Evolutionary conservation across 2,888 invertebrate species (phyloP), one percentile per base, ranked within the genome.

Genomic region (Eilema griseolum): DNA sequence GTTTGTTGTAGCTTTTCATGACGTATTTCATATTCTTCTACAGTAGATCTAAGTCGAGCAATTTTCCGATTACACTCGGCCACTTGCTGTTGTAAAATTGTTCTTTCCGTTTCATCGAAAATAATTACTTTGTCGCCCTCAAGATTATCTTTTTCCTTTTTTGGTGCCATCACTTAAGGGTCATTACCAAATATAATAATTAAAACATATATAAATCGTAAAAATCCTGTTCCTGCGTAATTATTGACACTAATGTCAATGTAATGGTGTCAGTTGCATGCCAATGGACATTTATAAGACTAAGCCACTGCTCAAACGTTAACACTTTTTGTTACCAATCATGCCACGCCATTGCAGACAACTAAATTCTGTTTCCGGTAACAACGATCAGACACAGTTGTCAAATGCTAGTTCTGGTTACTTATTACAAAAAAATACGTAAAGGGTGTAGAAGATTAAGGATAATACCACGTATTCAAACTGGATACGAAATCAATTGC

Each of bases 41-140:
- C 95, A 62, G 96, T 95, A 16, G 94, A 86, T 68, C 97, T 95
- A 11, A 98, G 92, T 89, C 98, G 96, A 31, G 97, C 96, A 75
- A 98, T 89, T 93, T 98, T 98, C 78, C 97, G 96, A 86, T 98
- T 98, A 76, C 97, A 95, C 88, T 98, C 98, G 31, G 97, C 96
- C 74, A 98, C 97, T 88, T 98, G 97, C 66, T 98, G 94, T 86
- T 98, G 97, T 84, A 97, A 97, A 85, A 98, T 97, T 28, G 98
- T 96, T 84, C 96, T 97, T 83, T 98, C 98, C 5, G 98, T 97
- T 92, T 97, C 97, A 52, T 96, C 96, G 28, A 97, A 87, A 2
- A 24, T 8, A 24, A 31, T 37, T 12, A 37, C 57, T 10, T 16
- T 66, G 8, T 65, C 64, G 28, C n/a, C n/a, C 14, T 56, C 59